phyloP scores from a whole-genome alignment of 2,888 invertebrate species.

The Troides oblongomaculatus region DNA sequence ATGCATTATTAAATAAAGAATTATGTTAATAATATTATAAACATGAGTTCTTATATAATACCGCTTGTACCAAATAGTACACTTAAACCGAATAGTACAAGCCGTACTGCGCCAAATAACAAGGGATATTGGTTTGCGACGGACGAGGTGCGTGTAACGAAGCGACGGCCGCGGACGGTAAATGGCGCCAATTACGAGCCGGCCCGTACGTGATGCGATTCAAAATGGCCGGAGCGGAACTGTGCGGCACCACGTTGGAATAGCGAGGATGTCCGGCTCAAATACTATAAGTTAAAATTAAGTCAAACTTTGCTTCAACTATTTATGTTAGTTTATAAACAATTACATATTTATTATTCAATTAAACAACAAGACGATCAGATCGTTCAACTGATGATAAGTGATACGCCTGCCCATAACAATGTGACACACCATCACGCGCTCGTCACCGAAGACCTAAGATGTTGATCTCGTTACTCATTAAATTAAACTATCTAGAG shows the following conservation, averaged over 20 bases:
- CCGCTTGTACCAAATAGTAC: too few relatives aligned
- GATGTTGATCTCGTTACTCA: too few relatives aligned
- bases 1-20: too few relatives aligned
- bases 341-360: too few relatives aligned
- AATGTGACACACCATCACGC: too few relatives aligned
- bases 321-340: too few relatives aligned
- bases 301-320: neutral
- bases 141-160: slow-evolving; percentile 48
- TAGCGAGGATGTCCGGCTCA: slow-evolving; percentile 45
- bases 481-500: too few relatives aligned
- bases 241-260: slow-evolving; percentile 33
- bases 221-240: slow-evolving; percentile 51
- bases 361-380: too few relatives aligned
- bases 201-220: slow-evolving; percentile 72
- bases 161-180: slow-evolving; percentile 60
- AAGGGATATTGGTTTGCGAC: slow-evolving; percentile 42
- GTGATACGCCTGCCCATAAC: too few relatives aligned
- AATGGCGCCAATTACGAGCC: slow-evolving; percentile 76
- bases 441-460: too few relatives aligned
- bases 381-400: too few relatives aligned
- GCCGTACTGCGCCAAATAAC: slow-evolving; percentile 25
- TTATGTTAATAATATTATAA: too few relatives aligned
- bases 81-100: slow-evolving; percentile 8
- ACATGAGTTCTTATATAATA: neutral
- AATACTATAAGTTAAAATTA: neutral